Evolutionary conservation across 2,797 vertebrate genomes (phyloP), one percentile per base, ranked within the genome.

Genomic region (Adrianichthys oophorus): DNA sequence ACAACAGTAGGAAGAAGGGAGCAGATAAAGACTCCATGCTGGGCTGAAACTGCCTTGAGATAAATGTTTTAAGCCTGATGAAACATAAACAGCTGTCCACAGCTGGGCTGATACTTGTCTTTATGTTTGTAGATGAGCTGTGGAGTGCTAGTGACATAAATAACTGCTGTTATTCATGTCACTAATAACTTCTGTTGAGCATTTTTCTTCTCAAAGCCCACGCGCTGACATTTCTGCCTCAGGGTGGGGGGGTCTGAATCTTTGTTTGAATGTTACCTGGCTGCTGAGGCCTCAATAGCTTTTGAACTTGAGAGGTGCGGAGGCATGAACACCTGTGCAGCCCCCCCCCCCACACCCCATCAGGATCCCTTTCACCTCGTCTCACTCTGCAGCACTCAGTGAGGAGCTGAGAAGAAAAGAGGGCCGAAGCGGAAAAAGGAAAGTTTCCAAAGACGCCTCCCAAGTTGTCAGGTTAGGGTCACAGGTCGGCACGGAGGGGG

Each of bases 301-400:
- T 92, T 91, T 93, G 91, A 93, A 92, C 90, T 91, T 91, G 88
- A 91, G 89, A 90, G 85, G 88, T 84, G 88, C 81, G 72, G 66
- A 90, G 86, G 79, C 78, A 86, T 82, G 91, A 92, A 92, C 91
- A 93, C 92, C 91, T 93, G 90, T 49, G 60, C 21, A 40, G 13
- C 72, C 68, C 76, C 73, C 69, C 17, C 53, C 1, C 48, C 26
- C 5, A 7, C 26, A 2, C 7, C 21, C 7, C 52, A 59, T 46
- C 61, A 45, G 51, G 83, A 90, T 90, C 78, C 84, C 89, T 91
- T 91, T 89, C 85, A 88, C 82, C 85, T 76, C 43, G 77, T 80
- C 84, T 88, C 85, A 70, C 78, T 80, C 78, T 56, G 78, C 62
- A 59, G 84, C 85, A 87, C 86, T 89, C 85, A 89, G 65, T 45